A percentile compares a stretch with the other conserved stretches of the same genome.
Conservation (phyloP, 2,888 invertebrate genomes). For the Pelosia muscerda region DNA sequence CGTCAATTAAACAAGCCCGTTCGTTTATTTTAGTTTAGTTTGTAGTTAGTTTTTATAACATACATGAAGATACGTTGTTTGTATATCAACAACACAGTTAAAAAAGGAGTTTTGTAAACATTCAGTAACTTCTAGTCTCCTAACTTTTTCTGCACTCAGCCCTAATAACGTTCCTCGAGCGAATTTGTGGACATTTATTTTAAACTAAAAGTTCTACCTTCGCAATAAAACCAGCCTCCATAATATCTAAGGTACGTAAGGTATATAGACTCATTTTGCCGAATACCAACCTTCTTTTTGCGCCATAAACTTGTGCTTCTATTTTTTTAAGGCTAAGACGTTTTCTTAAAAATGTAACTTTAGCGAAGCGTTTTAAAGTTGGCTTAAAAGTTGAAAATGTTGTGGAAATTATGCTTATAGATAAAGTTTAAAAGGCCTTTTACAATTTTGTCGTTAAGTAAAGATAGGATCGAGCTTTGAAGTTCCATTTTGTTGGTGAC, state of each 20-base stretch:
- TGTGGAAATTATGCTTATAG: constrained; percentile 14
- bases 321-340: constrained; percentile 41
- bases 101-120: background rate
- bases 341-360: constrained; percentile 33
- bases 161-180: background rate
- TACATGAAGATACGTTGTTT: too few species aligned
- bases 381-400: constrained; percentile 18
- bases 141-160: background rate
- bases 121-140: background rate
- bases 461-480: background rate
- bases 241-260: constrained; percentile 45
- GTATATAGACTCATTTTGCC: constrained; percentile 41
- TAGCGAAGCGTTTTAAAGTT: constrained; percentile 38
- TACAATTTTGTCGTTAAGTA: background rate
- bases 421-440: constrained; percentile 12
- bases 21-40: too few species aligned
- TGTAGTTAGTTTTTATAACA: too few species aligned
- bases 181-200: constrained; percentile 5
- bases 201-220: constrained; percentile 22
- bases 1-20: too few species aligned
- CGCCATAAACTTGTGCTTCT: constrained; percentile 42
- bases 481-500: background rate
- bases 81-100: background rate
- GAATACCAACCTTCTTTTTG: constrained; percentile 43
- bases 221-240: constrained; percentile 36